Conservation (phyloP, 2,797 vertebrate genomes). For the Rhodeus uyekii region DNA sequence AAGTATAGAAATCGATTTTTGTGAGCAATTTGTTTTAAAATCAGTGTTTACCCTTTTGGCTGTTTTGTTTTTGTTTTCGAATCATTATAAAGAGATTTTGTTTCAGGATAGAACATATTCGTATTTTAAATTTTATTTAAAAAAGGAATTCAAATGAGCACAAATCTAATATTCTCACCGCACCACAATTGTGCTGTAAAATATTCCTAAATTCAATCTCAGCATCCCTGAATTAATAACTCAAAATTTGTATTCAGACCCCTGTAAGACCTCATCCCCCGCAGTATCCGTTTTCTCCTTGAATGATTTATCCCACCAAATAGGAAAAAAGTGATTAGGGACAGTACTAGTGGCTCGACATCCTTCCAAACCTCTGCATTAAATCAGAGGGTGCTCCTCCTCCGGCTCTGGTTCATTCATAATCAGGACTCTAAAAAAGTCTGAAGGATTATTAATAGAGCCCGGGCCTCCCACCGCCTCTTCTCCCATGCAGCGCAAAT, state of each 20-base stretch:
- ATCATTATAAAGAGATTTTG: background rate
- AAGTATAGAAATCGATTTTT: background rate
- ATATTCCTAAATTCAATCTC: constrained; percentile 3
- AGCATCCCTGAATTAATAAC: background rate
- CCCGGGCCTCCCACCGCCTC: constrained; percentile 16
- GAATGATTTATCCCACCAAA: constrained; percentile 20
- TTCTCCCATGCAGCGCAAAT: constrained; percentile 40
- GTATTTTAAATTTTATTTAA: background rate
- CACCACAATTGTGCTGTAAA: background rate
- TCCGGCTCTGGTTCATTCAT: constrained; percentile 40
- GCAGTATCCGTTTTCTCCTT: background rate
- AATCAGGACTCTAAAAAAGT: constrained; percentile 60
- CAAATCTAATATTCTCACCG: constrained; percentile 1
- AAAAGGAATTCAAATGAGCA: constrained; percentile 19
- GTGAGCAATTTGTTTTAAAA: background rate
- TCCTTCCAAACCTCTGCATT: constrained; percentile 38
- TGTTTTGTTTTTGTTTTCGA: background rate
- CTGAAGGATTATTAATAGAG: constrained; percentile 67
- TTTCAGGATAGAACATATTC: background rate
- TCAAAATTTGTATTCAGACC: constrained; percentile 34
- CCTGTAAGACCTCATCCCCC: background rate
- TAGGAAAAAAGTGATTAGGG: constrained; percentile 40
- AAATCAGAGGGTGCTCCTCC: constrained; percentile 7
- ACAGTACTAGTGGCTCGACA: constrained; percentile 16
- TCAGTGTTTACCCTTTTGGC: background rate